A percentile compares a stretch with the other conserved stretches of the same genome.
phyloP scores from a whole-genome alignment of 2,797 vertebrate genomes.

The Mareca strepera region DNA sequence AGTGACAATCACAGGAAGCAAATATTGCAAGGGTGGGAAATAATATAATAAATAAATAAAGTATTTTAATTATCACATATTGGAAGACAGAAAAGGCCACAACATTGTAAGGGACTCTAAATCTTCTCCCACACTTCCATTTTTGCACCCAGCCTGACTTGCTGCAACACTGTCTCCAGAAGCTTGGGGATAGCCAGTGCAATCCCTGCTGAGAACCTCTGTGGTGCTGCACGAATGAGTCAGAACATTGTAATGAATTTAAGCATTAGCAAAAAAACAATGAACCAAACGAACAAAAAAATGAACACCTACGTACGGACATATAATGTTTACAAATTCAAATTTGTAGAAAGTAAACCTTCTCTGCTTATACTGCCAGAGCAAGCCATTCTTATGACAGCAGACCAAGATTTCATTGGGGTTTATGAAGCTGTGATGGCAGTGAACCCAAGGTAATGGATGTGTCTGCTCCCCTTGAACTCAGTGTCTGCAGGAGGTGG shows the following conservation, averaged over 20 bases:
- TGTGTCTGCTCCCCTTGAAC: background rate
- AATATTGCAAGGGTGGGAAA: background rate
- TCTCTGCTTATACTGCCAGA: background rate
- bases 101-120: background rate
- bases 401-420: background rate
- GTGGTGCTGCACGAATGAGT: background rate
- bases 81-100: background rate
- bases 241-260: background rate
- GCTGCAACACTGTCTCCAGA: background rate
- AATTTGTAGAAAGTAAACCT: background rate
- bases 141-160: background rate
- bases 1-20: background rate
- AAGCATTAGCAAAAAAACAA: rapidly evolving
- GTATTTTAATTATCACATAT: background rate
- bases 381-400: background rate
- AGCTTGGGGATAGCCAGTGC: background rate
- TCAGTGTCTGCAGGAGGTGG: background rate
- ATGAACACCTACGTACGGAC: background rate
- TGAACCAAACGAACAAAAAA: no score
- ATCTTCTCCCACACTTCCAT: background rate
- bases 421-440: background rate
- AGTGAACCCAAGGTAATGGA: background rate
- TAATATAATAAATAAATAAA: background rate
- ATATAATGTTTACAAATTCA: background rate
- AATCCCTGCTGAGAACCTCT: background rate